These are phyloP conservation scores for Molothrus aeneus DNA, from an alignment of 2,797 vertebrate genomes.

Conservation along the genomic window DNA sequence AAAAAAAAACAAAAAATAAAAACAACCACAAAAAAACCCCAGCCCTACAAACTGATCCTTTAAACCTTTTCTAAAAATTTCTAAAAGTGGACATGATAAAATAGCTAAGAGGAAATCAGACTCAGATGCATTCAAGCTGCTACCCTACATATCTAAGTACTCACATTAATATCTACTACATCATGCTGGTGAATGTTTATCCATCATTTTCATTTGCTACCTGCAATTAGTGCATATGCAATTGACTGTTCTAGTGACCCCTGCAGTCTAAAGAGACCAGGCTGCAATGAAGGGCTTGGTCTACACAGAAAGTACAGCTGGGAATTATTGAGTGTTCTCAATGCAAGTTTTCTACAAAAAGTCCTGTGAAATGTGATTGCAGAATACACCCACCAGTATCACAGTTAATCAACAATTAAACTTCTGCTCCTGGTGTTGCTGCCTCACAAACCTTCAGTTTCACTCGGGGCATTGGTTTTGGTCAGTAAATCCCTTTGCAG, in stretches of 20 bases:
- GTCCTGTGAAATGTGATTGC: background rate
- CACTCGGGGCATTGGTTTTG: background rate
- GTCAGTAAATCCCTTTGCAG: background rate
- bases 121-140: background rate
- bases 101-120: background rate
- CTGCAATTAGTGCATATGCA: background rate
- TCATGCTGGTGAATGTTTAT: background rate
- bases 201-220: background rate
- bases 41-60: background rate
- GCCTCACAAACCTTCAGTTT: background rate
- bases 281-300: background rate
- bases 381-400: too few species aligned
- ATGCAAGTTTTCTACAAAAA: background rate
- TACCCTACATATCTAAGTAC: background rate
- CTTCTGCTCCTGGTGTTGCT: background rate
- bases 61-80: background rate
- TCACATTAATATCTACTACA: background rate
- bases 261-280: background rate
- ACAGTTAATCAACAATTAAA: background rate
- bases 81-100: background rate
- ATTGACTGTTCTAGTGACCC: background rate
- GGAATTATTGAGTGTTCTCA: background rate
- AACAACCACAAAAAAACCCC: too few species aligned
- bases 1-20: too few species aligned
- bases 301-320: background rate